These are phyloP conservation scores for Cerastis leucographa DNA, from an alignment of 2,888 invertebrate genomes.

Conservation along the genomic window DNA sequence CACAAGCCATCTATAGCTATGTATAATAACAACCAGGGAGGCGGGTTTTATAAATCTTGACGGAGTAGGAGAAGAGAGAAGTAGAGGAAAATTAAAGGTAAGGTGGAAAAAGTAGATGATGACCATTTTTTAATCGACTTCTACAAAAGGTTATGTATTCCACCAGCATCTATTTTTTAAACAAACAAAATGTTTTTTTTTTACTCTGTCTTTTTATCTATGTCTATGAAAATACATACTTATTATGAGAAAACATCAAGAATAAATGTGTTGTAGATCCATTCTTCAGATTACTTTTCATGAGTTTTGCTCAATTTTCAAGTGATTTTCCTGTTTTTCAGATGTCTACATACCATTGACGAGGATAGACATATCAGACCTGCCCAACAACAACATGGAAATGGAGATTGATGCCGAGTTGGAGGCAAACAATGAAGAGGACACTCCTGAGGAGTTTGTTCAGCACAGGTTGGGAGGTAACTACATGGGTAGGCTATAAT, in stretches of 20 bases:
- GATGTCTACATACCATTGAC: conserved; percentile 86
- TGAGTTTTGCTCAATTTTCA: neutral
- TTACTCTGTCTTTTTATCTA: neutral
- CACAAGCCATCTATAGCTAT: no score
- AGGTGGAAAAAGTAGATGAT: neutral
- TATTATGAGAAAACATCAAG: neutral
- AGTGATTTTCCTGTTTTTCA: conserved; percentile 66
- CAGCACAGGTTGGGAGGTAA: conserved; percentile 72
- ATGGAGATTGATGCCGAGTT: conserved; percentile 64
- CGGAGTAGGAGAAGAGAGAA: neutral
- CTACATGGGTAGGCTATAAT: conserved; percentile 4
- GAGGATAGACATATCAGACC: conserved; percentile 80
- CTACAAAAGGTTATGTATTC: no score
- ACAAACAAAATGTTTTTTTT: neutral
- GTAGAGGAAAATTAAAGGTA: neutral
- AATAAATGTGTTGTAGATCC: neutral
- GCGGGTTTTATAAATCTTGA: neutral
- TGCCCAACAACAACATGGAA: conserved; percentile 70
- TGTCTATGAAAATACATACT: no score
- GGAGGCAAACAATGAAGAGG: conserved; percentile 66
- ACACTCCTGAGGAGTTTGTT: conserved; percentile 71
- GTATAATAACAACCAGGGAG: no score
- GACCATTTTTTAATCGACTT: neutral
- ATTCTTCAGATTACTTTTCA: neutral
- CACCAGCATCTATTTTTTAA: no score